Conservation (phyloP, 1,140 invertebrate genomes). For the Drosophila ambigua region DNA sequence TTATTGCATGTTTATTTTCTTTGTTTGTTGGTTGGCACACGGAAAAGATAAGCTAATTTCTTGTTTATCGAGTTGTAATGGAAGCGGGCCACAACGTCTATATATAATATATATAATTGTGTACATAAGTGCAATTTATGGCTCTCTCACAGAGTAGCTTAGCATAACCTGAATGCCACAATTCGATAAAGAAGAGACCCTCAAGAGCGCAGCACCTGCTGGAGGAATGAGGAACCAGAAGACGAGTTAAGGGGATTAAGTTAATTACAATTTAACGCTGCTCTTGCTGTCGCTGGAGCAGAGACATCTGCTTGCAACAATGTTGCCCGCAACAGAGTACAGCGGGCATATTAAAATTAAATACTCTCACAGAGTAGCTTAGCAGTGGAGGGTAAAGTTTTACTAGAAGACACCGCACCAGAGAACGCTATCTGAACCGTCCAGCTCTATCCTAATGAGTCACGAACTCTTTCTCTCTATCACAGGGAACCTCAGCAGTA, state of each 20-base stretch:
- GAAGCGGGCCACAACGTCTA: constrained; percentile 24
- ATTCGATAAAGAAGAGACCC: constrained; percentile 18
- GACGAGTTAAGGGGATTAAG: constrained; percentile 19
- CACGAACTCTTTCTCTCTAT: no score
- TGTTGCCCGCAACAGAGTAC: constrained; percentile 2
- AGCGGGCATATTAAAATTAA: no score
- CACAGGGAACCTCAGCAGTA: constrained; percentile 14
- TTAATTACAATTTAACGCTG: constrained; percentile 43
- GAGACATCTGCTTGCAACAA: constrained; percentile 26
- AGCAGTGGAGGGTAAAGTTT: no score
- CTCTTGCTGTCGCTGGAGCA: constrained; percentile 10
- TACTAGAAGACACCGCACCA: no score
- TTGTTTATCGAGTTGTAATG: constrained; percentile 23
- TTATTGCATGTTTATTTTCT: constrained; percentile 22
- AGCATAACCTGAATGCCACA: constrained; percentile 10
- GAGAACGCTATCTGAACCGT: no score
- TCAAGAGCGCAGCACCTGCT: constrained; percentile 15
- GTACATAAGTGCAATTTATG: constrained; percentile 12
- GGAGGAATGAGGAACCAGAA: constrained; percentile 3
- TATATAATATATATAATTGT: constrained; percentile 10
- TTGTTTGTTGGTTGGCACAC: constrained; percentile 23
- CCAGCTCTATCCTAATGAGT: no score
- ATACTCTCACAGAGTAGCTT: no score
- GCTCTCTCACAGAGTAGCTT: constrained; percentile 1
- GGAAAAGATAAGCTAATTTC: constrained; percentile 45